Conservation (phyloP, 2,888 invertebrate genomes). For the Chalcosyrphus nemorum region DNA sequence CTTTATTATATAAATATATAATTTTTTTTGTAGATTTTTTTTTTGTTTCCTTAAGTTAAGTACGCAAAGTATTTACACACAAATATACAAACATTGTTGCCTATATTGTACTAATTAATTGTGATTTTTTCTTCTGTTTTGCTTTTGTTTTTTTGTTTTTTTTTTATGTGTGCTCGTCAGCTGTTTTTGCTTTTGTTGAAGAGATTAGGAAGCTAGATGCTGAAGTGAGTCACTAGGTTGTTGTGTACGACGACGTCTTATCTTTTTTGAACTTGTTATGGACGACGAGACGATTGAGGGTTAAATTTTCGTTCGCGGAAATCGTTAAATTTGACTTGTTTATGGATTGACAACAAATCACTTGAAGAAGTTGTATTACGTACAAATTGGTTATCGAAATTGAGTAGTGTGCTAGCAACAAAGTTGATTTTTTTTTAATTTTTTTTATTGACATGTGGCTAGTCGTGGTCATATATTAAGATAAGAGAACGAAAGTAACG, state of each 20-base stretch:
- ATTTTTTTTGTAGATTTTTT: conserved; percentile 51
- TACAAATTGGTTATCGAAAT: background rate
- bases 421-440: too few relatives aligned
- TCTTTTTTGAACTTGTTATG: background rate
- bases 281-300: background rate
- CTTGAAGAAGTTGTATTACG: background rate
- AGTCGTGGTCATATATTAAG: too few relatives aligned
- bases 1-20: too few relatives aligned
- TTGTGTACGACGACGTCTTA: background rate
- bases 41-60: conserved; percentile 38
- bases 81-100: conserved; percentile 69
- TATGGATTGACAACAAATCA: conserved; percentile 1
- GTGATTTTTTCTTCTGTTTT: conserved; percentile 10
- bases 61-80: conserved; percentile 71
- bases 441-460: background rate
- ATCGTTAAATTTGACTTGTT: background rate
- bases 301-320: background rate
- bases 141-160: too few relatives aligned
- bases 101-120: conserved; percentile 56
- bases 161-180: too few relatives aligned
- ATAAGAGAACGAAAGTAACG: too few relatives aligned
- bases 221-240: background rate
- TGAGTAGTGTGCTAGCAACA: background rate
- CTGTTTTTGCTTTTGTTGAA: conserved; percentile 3
- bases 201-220: background rate